Base-by-base conservation (phyloP, 2,797 vertebrate genomes). In the Geotrypetes seraphini region DNA sequence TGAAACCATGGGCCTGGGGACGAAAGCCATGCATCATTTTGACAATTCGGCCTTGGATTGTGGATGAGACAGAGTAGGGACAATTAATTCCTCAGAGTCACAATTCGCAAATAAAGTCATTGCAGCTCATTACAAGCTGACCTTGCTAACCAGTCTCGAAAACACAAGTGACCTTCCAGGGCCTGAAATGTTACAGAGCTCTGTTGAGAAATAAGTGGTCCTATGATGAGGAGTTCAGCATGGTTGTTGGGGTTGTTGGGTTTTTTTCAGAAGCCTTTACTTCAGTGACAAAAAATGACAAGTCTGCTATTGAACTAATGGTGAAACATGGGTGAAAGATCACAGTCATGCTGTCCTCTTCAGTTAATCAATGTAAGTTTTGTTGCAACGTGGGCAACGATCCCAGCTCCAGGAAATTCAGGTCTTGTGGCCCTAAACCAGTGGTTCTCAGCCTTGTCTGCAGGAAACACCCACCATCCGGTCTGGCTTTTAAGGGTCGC, bases 61-160 rank as follows among this genome's bases (percentile, higher is more conserved):
- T 62, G 67, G 83, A 75, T 68, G 81, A 85, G 83, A 81, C 78
- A 60, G 67, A 79, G 74, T 45, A 33, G 71, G 79, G 79, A 86
- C 85, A 86, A 87, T 89, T 83, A 88, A 88, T 89, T 76, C 86
- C 84, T 76, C 58, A 60, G 75, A 91, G 83, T 74, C 81, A 72
- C 79, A 69, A 66, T 72, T 75, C 66, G 76, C 81, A 84, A 83
- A 85, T 83, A 82, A 75, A 84, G 80, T 69, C 78, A 77, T 78
- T 73, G 73, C 79, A 81, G 79, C 81, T 85, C 79, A 83, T 80
- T 82, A 83, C 53, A 19, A 50, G 39, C 32, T 76, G 83, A 90
- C 89, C 89, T 92, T 89, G 82, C 78, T 76, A 79, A 85, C 74
- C 34, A 63, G 84, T 79, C 75, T 79, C 83, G 73, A 83, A 76